Conservation (phyloP, 2,888 invertebrate species). For the Caenorhabditis afra region DNA sequence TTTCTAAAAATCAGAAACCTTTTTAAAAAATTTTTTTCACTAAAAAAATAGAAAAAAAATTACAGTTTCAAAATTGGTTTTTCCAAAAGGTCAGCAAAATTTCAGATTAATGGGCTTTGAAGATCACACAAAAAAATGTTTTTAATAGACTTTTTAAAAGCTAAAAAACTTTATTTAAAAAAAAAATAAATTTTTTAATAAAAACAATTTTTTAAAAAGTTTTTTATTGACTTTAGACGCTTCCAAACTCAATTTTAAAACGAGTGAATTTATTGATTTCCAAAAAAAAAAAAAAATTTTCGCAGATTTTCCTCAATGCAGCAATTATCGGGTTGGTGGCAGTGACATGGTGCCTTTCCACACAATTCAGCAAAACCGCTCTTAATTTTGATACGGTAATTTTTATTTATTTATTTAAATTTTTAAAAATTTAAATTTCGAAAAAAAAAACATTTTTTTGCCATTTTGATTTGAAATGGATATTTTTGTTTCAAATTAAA, state of each 20-base stretch:
- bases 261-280: background rate
- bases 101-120: too few species aligned
- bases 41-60: background rate
- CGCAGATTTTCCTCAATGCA: conserved; percentile 65
- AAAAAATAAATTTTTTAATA: background rate
- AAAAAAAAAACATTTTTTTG: too few species aligned
- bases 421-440: background rate
- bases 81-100: too few species aligned
- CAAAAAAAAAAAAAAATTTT: background rate
- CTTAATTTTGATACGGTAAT: conserved; percentile 67
- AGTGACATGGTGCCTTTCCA: conserved; percentile 74
- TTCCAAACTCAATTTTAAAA: background rate
- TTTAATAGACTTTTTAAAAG: too few species aligned
- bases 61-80: too few species aligned
- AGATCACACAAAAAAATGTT: too few species aligned
- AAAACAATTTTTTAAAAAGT: background rate
- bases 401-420: too few species aligned
- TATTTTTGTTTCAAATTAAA: too few species aligned
- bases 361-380: conserved; percentile 78
- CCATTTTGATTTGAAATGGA: conserved; percentile 1
- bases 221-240: too few species aligned
- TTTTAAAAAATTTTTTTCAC: background rate
- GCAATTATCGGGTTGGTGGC: conserved; percentile 73
- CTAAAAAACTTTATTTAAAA: background rate
- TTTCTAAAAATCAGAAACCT: background rate